Base-by-base conservation (phyloP, 2,797 vertebrate genomes). In the Chlorospingus flavigularis region DNA sequence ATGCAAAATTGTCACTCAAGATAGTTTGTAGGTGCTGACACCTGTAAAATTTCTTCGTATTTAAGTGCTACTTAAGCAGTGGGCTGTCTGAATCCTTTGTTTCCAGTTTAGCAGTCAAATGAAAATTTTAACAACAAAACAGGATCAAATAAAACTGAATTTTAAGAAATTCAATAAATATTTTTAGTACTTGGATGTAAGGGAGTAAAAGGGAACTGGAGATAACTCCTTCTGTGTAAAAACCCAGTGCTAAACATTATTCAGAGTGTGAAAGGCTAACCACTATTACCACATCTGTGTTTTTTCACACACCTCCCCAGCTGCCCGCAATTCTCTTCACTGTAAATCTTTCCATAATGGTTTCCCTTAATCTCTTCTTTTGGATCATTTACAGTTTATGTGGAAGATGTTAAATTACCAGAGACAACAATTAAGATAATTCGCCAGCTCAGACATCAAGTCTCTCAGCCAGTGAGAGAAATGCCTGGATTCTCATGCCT, bases 201-300 rank as follows among this genome's bases (percentile, higher is more conserved):
- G 4, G 3, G 7, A 31, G 5, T 8, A 83, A 76, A 16, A 73
- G 5, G 7, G 5, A 61, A 40, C 4, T 0, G 3, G 7, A 80
- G 10, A 8, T 3, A 37, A 16, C 9, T 57, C 7, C 74, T 71
- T 28, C 19, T 33, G 0, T 19, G 5, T 30, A 53, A 82, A 75
- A 87, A 61, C 11, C 8, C 25, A 39, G 2, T 16, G 13, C 9
- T 47, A 17, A 72, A 8, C 17, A 13, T 68, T 50, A 76, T 58
- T 79, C 51, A 50, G 43, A 35, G 12, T 47, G 1, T 47, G 63
- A 86, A 85, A 83, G 16, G 13, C 25, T 76, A 51, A 73, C 11
- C 40, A 50, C 15, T 20, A 17, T 58, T 82, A n/a, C 17, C 9
- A n/a, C n/a, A 50, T 43, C 37, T 74, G 20, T 67, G 20, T 84